These are phyloP conservation scores for Phataginus tetradactyla DNA, from an alignment of 2,797 vertebrate species.

Conservation along the genomic window DNA sequence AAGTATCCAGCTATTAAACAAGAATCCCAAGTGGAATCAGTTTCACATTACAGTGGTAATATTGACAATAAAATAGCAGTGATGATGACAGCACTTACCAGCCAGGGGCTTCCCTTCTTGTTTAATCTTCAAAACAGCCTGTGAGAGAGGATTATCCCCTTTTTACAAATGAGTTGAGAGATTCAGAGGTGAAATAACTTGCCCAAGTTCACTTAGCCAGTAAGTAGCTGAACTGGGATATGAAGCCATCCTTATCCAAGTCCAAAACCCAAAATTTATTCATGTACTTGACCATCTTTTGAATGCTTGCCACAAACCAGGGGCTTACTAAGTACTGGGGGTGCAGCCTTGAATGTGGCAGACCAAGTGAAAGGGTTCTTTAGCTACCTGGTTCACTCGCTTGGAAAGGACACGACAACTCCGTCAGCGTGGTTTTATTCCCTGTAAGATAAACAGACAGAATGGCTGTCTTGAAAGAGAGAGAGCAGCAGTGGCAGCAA, in stretches of 20 bases:
- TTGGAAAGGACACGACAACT: too few species aligned
- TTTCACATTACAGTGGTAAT: fast-evolving
- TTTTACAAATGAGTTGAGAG: background rate
- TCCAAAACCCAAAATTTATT: background rate
- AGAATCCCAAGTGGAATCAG: background rate
- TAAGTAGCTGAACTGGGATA: background rate
- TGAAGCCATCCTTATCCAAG: background rate
- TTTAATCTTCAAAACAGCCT: background rate
- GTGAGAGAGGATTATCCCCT: background rate
- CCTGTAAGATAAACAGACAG: too few species aligned
- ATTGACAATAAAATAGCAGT: background rate
- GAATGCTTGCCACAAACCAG: background rate
- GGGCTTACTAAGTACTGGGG: background rate
- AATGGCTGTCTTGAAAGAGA: too few species aligned
- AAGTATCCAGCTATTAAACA: background rate
- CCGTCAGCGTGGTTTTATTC: too few species aligned
- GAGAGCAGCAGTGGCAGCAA: too few species aligned
- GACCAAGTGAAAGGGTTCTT: too few species aligned
- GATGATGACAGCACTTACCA: fast-evolving
- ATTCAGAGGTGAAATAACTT: background rate
- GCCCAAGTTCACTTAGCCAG: background rate
- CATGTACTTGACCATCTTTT: background rate
- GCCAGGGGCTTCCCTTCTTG: background rate
- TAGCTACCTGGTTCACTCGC: too few species aligned
- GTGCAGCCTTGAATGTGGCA: fast-evolving